Conservation (phyloP, 2,888 invertebrate genomes). For the Oxystoma pomonae region DNA sequence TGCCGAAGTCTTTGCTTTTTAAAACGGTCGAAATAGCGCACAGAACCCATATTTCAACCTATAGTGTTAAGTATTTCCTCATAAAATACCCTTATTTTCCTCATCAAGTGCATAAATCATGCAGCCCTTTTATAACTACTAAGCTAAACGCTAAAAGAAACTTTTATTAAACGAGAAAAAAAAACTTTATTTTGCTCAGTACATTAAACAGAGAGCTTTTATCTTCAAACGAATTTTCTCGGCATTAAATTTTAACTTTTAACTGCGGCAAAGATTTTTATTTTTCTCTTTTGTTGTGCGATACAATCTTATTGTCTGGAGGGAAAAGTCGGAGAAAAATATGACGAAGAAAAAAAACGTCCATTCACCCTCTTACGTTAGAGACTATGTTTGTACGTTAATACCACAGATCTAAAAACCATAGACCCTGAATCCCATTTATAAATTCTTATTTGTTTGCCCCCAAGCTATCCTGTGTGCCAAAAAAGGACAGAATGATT, state of each 20-base stretch:
- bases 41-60: too few relatives aligned
- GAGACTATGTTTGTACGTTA: too few relatives aligned
- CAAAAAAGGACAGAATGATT: too few relatives aligned
- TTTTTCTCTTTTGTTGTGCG: neutral
- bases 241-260: neutral
- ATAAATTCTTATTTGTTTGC: too few relatives aligned
- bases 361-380: too few relatives aligned
- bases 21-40: too few relatives aligned
- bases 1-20: too few relatives aligned
- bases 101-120: neutral
- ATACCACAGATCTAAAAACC: too few relatives aligned
- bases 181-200: neutral
- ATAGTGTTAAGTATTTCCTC: too few relatives aligned
- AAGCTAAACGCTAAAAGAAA: neutral
- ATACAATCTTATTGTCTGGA: neutral
- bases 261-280: neutral
- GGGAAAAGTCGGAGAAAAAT: neutral
- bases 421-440: too few relatives aligned
- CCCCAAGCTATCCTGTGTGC: too few relatives aligned
- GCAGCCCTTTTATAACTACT: neutral
- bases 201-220: neutral
- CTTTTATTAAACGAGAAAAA: neutral
- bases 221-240: neutral
- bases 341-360: neutral
- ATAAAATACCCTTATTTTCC: too few relatives aligned